A percentile compares a stretch with the other conserved stretches of the same genome.
phyloP scores from a whole-genome alignment of 1,140 invertebrate genomes.

The Drosophila obscura region DNA sequence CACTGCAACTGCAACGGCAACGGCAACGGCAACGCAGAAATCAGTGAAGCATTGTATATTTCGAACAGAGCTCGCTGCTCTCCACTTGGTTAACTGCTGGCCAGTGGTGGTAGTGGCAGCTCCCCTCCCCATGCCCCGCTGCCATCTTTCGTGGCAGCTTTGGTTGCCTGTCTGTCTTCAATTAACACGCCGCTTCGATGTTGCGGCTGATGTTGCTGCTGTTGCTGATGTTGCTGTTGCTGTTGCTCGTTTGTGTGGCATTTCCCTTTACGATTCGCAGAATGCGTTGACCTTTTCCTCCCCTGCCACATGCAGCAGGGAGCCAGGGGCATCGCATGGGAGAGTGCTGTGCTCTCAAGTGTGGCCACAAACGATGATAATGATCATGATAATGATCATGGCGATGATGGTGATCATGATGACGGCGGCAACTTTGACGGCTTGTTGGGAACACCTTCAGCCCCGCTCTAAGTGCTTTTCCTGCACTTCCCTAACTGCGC shows the following conservation, averaged over 20 bases:
- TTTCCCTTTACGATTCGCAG: constrained; percentile 69
- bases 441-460: constrained; percentile 65
- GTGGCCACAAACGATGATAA: constrained; percentile 52
- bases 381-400: constrained; percentile 1
- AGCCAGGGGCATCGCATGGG: background rate
- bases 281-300: constrained; percentile 76
- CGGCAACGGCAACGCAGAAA: constrained; percentile 59
- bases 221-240: constrained; percentile 42
- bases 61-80: constrained; percentile 43
- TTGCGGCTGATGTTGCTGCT: constrained; percentile 37
- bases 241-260: constrained; percentile 59
- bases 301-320: constrained; percentile 2
- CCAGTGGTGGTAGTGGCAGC: constrained; percentile 33
- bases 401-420: constrained; percentile 22
- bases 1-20: constrained; percentile 40
- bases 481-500: constrained; percentile 14
- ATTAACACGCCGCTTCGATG: constrained; percentile 76
- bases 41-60: constrained; percentile 77
- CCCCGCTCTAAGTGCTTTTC: constrained; percentile 4
- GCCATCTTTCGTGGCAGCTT: constrained; percentile 20
- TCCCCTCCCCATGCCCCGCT: constrained; percentile 14
- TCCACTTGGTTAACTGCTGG: constrained; percentile 14
- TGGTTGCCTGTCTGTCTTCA: constrained; percentile 69
- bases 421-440: constrained; percentile 72
- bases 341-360: constrained; percentile 68